These are phyloP conservation scores for Siniperca obscura DNA, from an alignment of 2,797 vertebrate genomes.

Conservation along the genomic window DNA sequence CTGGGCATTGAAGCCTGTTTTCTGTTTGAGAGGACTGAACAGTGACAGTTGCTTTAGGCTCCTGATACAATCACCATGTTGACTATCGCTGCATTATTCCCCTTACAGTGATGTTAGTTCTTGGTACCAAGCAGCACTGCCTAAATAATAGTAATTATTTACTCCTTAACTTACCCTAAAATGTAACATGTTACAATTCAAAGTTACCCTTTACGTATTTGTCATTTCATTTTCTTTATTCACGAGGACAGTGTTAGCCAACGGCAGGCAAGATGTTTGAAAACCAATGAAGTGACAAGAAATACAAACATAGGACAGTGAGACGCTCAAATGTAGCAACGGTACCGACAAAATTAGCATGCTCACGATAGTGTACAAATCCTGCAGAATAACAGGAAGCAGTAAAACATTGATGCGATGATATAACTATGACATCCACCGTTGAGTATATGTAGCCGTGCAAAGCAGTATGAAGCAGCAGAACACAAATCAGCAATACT, in stretches of 20 bases:
- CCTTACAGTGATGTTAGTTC: not conserved
- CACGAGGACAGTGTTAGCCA: not conserved
- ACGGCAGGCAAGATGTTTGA: not conserved
- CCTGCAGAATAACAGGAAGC: not conserved
- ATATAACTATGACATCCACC: slow-evolving; percentile 4
- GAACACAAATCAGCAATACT: not conserved
- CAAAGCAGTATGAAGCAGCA: not conserved
- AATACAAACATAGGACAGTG: not conserved
- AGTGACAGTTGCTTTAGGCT: slow-evolving; percentile 27
- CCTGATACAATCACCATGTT: slow-evolving; percentile 6
- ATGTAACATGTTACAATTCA: not conserved
- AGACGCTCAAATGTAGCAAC: not conserved
- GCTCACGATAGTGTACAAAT: not conserved
- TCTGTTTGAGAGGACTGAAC: slow-evolving; percentile 38
- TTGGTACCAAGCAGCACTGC: not conserved
- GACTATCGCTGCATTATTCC: not conserved
- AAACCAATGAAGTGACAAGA: not conserved
- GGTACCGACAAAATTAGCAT: not conserved
- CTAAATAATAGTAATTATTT: not conserved
- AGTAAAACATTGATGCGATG: not conserved
- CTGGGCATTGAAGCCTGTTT: slow-evolving; percentile 23
- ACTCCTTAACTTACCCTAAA: not conserved
- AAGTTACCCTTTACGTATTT: not conserved
- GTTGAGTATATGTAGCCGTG: not conserved
- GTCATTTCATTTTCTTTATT: not conserved